phyloP scores from a whole-genome alignment of 30 jellyfish, hydroid and myxozoan species.

The Hydra vulgaris region DNA sequence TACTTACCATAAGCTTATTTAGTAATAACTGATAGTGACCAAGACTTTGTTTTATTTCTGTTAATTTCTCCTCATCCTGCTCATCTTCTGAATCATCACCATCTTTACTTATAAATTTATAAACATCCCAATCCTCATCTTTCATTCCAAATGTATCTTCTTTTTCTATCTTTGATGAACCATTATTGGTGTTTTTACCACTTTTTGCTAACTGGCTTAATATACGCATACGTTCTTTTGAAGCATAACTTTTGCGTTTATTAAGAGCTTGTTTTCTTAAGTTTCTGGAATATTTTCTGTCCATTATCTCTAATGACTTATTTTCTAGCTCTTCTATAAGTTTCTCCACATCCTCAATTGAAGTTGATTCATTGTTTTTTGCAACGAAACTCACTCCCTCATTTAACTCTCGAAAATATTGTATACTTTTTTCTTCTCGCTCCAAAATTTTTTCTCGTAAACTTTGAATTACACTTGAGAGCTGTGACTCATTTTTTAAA shows the following conservation, averaged over 20 bases:
- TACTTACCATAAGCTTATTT: conserved; percentile 30
- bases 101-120: conserved; percentile 81
- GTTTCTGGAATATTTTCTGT: conserved; percentile 50
- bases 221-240: conserved; percentile 89
- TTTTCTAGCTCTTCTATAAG: conserved; percentile 8
- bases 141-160: conserved; percentile 97
- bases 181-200: conserved; percentile 42
- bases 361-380: not conserved
- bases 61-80: conserved; percentile 86
- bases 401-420: conserved; percentile 12
- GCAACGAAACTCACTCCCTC: not conserved
- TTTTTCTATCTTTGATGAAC: conserved; percentile 37
- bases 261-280: conserved; percentile 69
- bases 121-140: conserved; percentile 98
- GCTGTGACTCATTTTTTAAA: not conserved
- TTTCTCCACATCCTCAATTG: conserved; percentile 18
- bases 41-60: conserved; percentile 55
- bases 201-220: conserved; percentile 67
- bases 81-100: conserved; percentile 90
- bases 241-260: conserved; percentile 83
- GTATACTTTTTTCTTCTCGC: conserved; percentile 16
- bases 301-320: conserved; percentile 24
- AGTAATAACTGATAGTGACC: conserved; percentile 67
- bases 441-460: conserved; percentile 14
- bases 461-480: not conserved